Percentiles rank a stretch among this genome's conserved stretches.
phyloP scores from a whole-genome alignment of 2,113 vertebrate genomes.

The Perca fluviatilis region DNA sequence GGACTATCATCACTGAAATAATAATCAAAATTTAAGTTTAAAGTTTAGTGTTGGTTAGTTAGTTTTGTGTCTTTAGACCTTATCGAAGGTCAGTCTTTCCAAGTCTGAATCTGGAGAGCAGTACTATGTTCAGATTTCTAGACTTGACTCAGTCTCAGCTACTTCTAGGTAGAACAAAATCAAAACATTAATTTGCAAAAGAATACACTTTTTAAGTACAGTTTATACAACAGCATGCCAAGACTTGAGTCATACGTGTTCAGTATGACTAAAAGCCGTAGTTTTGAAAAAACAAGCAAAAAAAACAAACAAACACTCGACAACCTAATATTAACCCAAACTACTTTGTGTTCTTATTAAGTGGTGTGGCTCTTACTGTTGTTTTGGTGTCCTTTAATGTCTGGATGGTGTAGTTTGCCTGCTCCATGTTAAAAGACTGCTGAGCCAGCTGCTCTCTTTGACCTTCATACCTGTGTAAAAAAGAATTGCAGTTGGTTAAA shows the following conservation, averaged over 20 bases:
- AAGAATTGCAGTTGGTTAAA: background rate
- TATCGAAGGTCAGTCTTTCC: too few species aligned
- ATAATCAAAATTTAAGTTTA: background rate
- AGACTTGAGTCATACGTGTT: background rate
- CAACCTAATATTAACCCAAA: background rate
- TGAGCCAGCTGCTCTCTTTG: constrained; percentile 96
- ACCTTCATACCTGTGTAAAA: constrained; percentile 91
- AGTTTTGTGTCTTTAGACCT: background rate
- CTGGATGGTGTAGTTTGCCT: constrained; percentile 99
- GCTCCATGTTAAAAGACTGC: constrained; percentile 99
- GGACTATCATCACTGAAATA: background rate
- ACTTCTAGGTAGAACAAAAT: background rate
- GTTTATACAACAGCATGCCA: background rate
- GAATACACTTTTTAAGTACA: background rate
- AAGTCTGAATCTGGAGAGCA: background rate
- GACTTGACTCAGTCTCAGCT: constrained; percentile 1
- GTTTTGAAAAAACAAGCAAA: background rate
- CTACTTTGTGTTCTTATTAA: background rate
- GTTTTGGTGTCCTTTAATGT: constrained; percentile 98
- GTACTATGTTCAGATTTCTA: background rate
- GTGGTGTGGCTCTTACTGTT: constrained; percentile 86
- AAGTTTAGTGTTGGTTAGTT: too few species aligned
- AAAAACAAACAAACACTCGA: background rate
- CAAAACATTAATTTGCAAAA: background rate
- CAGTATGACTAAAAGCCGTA: background rate